Base-by-base conservation (phyloP, 2,888 invertebrate genomes). In the Carterocephalus palaemon region DNA sequence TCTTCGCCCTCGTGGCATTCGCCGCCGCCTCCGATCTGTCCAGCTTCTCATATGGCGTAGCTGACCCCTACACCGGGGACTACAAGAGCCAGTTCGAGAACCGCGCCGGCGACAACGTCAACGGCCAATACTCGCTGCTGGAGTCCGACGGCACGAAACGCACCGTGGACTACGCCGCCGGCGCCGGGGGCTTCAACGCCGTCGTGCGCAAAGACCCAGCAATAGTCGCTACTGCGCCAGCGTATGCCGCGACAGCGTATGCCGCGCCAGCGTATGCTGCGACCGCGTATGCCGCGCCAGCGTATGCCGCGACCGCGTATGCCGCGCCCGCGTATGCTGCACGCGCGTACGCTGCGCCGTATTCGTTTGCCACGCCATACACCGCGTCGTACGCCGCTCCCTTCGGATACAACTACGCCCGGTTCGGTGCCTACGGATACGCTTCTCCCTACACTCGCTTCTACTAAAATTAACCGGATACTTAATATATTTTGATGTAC, bases 31-130 rank as follows among this genome's bases (percentile, higher is more conserved):
- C 62, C 24, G 72, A 74, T 50, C 46, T 64, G 39, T 71, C 84
- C 61, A 75, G 78, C 59, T 89, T 82, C 72, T 74, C 83, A 1
- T 88, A 89, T 59, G 81, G 80, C 39, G 81, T 88, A 23, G 81
- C 88, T 38, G 88, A 88, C 55, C n/a, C n/a, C n/a, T n/a, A n/a
- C n/a, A n/a, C n/a, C n/a, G n/a, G n/a, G n/a, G n/a, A n/a, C n/a
- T n/a, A n/a, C n/a, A n/a, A n/a, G n/a, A n/a, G n/a, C n/a, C n/a
- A n/a, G n/a, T n/a, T n/a, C n/a, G n/a, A n/a, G n/a, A n/a, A n/a
- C n/a, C n/a, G n/a, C n/a, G n/a, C n/a, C n/a, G n/a, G n/a, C n/a
- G n/a, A n/a, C n/a, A n/a, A n/a, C n/a, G n/a, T n/a, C n/a, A n/a
- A n/a, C n/a, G n/a, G n/a, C n/a, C n/a, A n/a, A n/a, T n/a, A n/a